A percentile compares a stretch with the other conserved stretches of the same genome.
Evolutionary conservation across 2,797 vertebrate genomes (phyloP).

Genomic region (Leptodactylus fallax): DNA sequence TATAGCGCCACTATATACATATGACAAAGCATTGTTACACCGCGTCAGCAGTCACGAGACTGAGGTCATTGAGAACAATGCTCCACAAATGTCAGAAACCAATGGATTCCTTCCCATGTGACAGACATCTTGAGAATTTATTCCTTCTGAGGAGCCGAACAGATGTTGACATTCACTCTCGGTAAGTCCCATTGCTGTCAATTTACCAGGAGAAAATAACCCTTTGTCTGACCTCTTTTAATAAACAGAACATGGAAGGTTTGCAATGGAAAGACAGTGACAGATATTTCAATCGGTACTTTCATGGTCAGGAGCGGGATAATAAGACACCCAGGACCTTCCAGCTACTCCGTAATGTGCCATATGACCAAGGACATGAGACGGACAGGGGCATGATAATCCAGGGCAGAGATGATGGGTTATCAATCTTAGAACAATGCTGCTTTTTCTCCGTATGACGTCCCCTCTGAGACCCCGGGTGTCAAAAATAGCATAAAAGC

Average conservation of each 20-base stretch:
- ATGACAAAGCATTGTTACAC: neutral
- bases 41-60: neutral
- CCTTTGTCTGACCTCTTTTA: slow-evolving; percentile 37
- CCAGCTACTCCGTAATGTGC: neutral
- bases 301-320: slow-evolving; percentile 14
- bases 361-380: slow-evolving; percentile 21
- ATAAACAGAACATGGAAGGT: slow-evolving; percentile 28
- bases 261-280: slow-evolving; percentile 23
- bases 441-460: neutral
- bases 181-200: slow-evolving; percentile 51
- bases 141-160: neutral
- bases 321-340: slow-evolving; percentile 24
- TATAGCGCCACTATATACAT: too few species aligned
- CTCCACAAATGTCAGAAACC: slow-evolving; percentile 39
- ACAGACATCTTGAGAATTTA: slow-evolving; percentile 35
- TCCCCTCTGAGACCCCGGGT: neutral
- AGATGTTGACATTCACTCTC: slow-evolving; percentile 36
- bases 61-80: slow-evolving; percentile 11
- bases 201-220: slow-evolving; percentile 43
- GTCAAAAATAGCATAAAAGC: slow-evolving; percentile 20
- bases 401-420: neutral
- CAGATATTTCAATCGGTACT: slow-evolving; percentile 21
- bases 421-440: neutral
- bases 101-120: neutral
- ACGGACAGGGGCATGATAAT: neutral